Percentiles rank a stretch among this genome's conserved stretches.
phyloP scores from a whole-genome alignment of 92 coral and sea anemone species.

The Anthopleura xanthogrammica region DNA sequence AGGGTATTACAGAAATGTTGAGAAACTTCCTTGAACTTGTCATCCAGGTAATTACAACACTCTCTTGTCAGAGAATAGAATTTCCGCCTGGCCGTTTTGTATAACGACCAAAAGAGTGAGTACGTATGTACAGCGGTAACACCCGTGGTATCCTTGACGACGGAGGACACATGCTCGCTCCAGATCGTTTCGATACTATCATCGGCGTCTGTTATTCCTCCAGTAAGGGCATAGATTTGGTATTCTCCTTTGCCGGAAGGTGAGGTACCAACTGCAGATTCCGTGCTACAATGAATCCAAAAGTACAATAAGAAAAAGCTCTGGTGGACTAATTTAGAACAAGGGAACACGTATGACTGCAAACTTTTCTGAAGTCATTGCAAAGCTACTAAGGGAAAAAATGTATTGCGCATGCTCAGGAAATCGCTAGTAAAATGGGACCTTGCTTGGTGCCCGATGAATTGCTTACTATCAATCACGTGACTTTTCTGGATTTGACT shows the following conservation, averaged over 20 bases:
- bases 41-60: conserved; percentile 93
- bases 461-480: no score
- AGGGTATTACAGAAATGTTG: conserved; percentile 78
- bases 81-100: conserved; percentile 71
- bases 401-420: no score
- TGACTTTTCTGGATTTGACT: no score
- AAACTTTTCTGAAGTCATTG: no score
- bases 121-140: conserved; percentile 84
- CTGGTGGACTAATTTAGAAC: not conserved
- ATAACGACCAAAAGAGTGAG: conserved; percentile 77
- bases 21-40: conserved; percentile 72
- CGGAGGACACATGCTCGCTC: conserved; percentile 78
- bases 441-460: no score
- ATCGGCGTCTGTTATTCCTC: conserved; percentile 47
- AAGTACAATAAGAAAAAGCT: not conserved
- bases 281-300: conserved; percentile 48
- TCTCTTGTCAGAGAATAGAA: conserved; percentile 91
- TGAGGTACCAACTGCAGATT: conserved; percentile 70
- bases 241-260: conserved; percentile 71
- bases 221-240: conserved; percentile 77
- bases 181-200: conserved; percentile 77
- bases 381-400: no score
- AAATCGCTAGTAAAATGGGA: no score
- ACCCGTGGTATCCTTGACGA: conserved; percentile 88
- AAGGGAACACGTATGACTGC: no score